A percentile compares a stretch with the other conserved stretches of the same genome.
Conservation (phyloP, 2,797 vertebrate species). For the Mallotus villosus region DNA sequence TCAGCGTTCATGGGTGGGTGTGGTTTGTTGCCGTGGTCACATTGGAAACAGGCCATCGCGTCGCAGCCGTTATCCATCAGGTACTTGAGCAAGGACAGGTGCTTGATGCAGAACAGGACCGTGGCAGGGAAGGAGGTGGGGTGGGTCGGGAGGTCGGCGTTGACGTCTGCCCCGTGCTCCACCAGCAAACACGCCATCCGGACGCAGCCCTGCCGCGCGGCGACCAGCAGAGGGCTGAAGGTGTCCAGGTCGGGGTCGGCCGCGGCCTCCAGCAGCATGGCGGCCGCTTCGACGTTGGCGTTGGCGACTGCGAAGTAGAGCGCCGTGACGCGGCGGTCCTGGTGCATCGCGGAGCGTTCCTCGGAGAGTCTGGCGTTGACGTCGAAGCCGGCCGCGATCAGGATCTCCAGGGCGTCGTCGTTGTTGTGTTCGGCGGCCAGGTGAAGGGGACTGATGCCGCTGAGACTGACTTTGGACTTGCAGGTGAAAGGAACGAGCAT, state of each 20-base stretch:
- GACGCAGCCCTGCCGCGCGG: conserved; percentile 77
- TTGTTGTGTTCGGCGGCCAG: conserved; percentile 83
- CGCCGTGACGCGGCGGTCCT: conserved; percentile 81
- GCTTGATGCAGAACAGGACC: conserved; percentile 83
- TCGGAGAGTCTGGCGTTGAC: conserved; percentile 79
- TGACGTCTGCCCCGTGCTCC: conserved; percentile 78
- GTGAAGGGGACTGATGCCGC: conserved; percentile 89
- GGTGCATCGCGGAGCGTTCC: conserved; percentile 80
- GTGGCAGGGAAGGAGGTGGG: conserved; percentile 80
- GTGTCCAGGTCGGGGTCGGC: conserved; percentile 86
- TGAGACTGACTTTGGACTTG: conserved; percentile 69
- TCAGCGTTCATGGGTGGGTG: neutral
- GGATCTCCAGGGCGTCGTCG: conserved; percentile 78
- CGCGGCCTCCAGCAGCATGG: conserved; percentile 82
- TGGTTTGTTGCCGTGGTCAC: conserved; percentile 34
- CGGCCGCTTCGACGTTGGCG: conserved; percentile 77
- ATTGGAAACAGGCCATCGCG: conserved; percentile 75
- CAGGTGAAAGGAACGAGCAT: conserved; percentile 85
- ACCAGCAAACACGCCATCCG: conserved; percentile 77
- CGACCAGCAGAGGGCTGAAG: conserved; percentile 86
- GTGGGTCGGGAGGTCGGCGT: conserved; percentile 74
- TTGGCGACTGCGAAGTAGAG: conserved; percentile 86
- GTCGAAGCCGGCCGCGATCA: conserved; percentile 82
- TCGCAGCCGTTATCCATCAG: conserved; percentile 79
- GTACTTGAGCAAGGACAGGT: conserved; percentile 75